These are phyloP conservation scores for Stomatorhinus walkeri DNA, from an alignment of 2,797 vertebrate genomes.

Conservation along the genomic window DNA sequence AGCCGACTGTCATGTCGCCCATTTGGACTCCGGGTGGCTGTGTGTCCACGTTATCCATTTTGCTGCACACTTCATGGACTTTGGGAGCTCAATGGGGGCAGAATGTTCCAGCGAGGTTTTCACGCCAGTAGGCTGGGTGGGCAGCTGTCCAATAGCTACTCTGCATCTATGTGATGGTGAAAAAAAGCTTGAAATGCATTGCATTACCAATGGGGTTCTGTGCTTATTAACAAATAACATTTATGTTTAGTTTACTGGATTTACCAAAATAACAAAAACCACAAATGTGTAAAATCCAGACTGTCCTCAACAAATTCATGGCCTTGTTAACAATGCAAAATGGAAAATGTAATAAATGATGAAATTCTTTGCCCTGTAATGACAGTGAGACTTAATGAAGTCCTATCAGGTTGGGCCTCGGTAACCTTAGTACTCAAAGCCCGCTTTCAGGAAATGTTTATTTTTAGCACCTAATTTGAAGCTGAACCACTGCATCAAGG, in stretches of 20 bases:
- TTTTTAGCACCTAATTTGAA: conserved; percentile 4
- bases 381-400: background rate
- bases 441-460: background rate
- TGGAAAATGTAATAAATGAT: background rate
- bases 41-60: conserved; percentile 20
- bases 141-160: background rate
- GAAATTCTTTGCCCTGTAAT: background rate
- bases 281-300: background rate
- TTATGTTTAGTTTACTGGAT: background rate
- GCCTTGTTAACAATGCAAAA: background rate
- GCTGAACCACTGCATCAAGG: background rate
- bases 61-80: conserved; percentile 26
- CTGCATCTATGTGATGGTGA: background rate
- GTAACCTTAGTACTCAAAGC: background rate
- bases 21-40: background rate
- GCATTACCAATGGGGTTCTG: background rate
- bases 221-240: background rate
- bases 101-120: conserved; percentile 31
- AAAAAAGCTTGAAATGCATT: background rate
- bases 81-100: conserved; percentile 26
- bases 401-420: background rate
- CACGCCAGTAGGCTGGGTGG: background rate
- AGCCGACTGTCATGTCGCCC: background rate
- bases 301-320: background rate
- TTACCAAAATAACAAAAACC: background rate